A percentile compares a stretch with the other conserved stretches of the same genome.
Conservation (phyloP, 2,888 invertebrate species). For the Frankliniella fusca region DNA sequence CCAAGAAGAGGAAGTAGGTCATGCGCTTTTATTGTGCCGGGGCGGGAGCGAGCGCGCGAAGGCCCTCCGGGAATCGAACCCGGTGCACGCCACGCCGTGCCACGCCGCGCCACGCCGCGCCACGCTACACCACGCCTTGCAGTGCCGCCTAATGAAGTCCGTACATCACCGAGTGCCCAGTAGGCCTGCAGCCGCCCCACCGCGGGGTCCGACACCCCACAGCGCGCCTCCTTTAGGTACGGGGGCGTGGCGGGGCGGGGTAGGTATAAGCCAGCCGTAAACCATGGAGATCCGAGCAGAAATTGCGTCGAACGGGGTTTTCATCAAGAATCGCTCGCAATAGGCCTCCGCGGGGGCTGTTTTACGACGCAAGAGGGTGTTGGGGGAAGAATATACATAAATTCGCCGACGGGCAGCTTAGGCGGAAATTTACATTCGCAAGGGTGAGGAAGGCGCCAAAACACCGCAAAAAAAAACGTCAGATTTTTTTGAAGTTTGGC, state of each 20-base stretch:
- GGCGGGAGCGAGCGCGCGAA: not conserved
- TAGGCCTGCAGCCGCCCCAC: not conserved
- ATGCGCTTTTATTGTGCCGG: no score
- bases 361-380: not conserved
- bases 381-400: not conserved
- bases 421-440: not conserved
- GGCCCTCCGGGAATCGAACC: not conserved
- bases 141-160: not conserved
- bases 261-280: not conserved
- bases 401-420: not conserved
- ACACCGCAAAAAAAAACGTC: not conserved
- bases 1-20: no score
- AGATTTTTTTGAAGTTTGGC: no score
- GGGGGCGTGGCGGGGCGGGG: not conserved
- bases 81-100: not conserved
- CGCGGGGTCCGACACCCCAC: not conserved
- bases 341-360: not conserved
- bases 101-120: not conserved
- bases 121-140: no score
- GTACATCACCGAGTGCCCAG: not conserved
- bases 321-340: constrained; percentile 23
- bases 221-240: not conserved
- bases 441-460: not conserved
- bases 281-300: constrained; percentile 6
- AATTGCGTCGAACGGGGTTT: constrained; percentile 17